These are phyloP conservation scores for Orthonychiurus folsomi DNA, from an alignment of 2,888 invertebrate species.

Conservation along the genomic window DNA sequence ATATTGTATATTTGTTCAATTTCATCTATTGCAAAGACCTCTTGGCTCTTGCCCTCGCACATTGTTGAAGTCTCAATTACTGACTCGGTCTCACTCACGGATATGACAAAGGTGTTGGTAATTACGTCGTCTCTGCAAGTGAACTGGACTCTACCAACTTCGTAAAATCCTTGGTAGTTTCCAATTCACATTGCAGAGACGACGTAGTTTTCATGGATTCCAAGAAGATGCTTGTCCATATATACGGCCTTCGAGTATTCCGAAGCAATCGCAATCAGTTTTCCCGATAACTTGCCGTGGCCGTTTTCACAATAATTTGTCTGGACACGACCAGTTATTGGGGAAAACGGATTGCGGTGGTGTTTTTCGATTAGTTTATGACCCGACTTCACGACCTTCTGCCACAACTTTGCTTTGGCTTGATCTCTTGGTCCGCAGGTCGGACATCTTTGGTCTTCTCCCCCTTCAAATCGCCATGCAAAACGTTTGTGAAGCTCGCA, in stretches of 20 bases:
- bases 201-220: background rate
- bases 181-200: background rate
- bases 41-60: background rate
- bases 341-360: no score
- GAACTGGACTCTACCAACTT: no score
- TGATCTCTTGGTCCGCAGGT: no score
- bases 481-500: no score
- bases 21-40: background rate
- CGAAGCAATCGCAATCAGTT: background rate
- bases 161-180: background rate
- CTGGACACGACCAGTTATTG: no score
- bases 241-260: background rate
- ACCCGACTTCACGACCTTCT: background rate
- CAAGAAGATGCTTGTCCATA: background rate
- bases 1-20: background rate
- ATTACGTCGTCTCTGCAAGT: no score
- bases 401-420: background rate
- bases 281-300: background rate
- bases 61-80: background rate
- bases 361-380: background rate
- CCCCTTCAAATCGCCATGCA: no score
- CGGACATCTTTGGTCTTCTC: no score
- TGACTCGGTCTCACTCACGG: background rate
- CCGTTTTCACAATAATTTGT: no score
- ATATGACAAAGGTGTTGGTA: background rate